These are phyloP conservation scores for Drosophila monieri DNA, from an alignment of 2,888 invertebrate genomes.

Conservation along the genomic window DNA sequence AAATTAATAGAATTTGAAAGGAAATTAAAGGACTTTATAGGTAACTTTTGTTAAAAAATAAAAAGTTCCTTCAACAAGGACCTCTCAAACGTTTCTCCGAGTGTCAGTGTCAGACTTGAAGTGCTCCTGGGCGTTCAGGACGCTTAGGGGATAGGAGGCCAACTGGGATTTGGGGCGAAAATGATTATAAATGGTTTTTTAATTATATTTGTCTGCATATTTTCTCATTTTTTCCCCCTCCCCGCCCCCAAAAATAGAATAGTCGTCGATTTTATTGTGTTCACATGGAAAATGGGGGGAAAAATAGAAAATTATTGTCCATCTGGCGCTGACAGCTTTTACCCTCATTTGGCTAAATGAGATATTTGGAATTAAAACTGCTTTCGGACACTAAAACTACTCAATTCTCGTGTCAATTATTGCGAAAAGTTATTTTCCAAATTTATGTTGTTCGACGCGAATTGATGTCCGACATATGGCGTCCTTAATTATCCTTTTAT, in stretches of 20 bases:
- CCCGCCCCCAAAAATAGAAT: slow-evolving; percentile 13
- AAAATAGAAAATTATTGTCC: slow-evolving; percentile 27
- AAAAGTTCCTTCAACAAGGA: background rate
- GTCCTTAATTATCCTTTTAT: background rate
- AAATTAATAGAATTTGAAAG: background rate
- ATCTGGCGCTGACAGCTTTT: slow-evolving; percentile 24
- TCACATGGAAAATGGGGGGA: slow-evolving; percentile 18
- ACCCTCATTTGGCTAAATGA: slow-evolving; percentile 7
- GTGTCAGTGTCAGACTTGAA: slow-evolving; percentile 47
- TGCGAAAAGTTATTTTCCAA: slow-evolving; percentile 1
- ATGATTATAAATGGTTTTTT: slow-evolving; percentile 70
- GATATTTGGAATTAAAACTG: slow-evolving; percentile 12
- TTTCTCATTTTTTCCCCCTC: slow-evolving; percentile 10
- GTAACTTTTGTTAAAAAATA: too few species aligned
- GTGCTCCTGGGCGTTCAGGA: slow-evolving; percentile 21
- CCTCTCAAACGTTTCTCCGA: background rate
- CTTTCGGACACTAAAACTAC: slow-evolving; percentile 21
- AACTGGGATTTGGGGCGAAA: slow-evolving; percentile 49
- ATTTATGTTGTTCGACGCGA: slow-evolving; percentile 3
- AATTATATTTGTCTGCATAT: slow-evolving; percentile 62
- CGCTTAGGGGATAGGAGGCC: slow-evolving; percentile 21
- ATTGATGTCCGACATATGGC: background rate
- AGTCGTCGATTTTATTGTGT: slow-evolving; percentile 18
- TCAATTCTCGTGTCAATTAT: slow-evolving; percentile 19
- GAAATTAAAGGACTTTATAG: too few species aligned